Conservation (phyloP, 1,140 invertebrate genomes). For the Diorhabda carinulata region DNA sequence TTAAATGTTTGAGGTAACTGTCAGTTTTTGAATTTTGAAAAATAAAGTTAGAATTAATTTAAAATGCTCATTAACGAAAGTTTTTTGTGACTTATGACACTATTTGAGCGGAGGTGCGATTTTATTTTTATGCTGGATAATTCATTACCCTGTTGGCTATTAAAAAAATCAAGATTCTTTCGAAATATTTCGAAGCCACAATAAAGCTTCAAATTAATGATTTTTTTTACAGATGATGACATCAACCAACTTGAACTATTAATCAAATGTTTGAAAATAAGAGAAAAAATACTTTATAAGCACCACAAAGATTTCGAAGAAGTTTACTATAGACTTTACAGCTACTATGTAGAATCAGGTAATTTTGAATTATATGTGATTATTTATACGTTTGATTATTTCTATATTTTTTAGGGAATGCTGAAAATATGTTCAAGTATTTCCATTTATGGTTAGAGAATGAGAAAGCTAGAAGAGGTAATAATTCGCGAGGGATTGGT, state of each 20-base stretch:
- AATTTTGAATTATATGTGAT: constrained; percentile 12
- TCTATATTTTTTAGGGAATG: constrained; percentile 30
- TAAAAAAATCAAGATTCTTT: too few species aligned
- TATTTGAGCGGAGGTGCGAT: too few species aligned
- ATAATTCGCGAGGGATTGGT: constrained; percentile 34
- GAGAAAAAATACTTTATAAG: constrained; percentile 37
- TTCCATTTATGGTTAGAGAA: constrained; percentile 37
- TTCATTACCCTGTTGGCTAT: too few species aligned
- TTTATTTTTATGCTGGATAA: too few species aligned
- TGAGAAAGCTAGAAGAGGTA: constrained; percentile 34
- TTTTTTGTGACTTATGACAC: too few species aligned
- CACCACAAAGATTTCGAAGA: constrained; percentile 39
- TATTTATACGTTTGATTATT: not conserved
- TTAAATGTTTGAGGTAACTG: too few species aligned
- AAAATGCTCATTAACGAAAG: too few species aligned
- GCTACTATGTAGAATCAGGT: constrained; percentile 34
- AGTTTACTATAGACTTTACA: constrained; percentile 36
- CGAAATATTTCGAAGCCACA: too few species aligned
- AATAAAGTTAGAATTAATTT: too few species aligned
- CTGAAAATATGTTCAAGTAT: constrained; percentile 38
- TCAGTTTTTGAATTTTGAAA: too few species aligned
- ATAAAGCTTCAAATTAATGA: not conserved
- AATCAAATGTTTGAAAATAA: constrained; percentile 32
- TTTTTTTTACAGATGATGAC: constrained; percentile 26
- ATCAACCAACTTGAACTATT: constrained; percentile 31